Evolutionary conservation across 2,888 invertebrate genomes (phyloP).

Genomic region (Aromia moschata): DNA sequence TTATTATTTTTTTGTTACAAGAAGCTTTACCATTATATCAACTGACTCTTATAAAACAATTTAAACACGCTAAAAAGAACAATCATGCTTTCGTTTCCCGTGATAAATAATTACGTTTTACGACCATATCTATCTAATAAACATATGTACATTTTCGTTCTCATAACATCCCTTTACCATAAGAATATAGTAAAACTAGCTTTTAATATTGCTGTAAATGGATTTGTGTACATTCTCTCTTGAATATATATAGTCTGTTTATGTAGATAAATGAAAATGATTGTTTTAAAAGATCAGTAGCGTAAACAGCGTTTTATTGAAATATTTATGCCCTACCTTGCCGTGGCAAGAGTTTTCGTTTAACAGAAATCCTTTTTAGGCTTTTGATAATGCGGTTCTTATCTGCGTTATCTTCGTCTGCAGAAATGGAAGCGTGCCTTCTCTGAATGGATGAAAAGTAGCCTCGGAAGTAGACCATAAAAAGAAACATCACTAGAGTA

Average conservation of each 20-base stretch:
- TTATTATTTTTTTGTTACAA: too few species aligned
- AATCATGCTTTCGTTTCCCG: too few species aligned
- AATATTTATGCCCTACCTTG: constrained; percentile 9
- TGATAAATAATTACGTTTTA: too few species aligned
- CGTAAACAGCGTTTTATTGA: constrained; percentile 9
- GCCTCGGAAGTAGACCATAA: constrained; percentile 16
- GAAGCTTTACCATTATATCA: too few species aligned
- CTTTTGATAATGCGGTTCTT: constrained; percentile 10
- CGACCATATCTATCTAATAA: too few species aligned
- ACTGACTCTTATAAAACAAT: too few species aligned
- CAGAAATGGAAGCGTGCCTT: constrained; percentile 7
- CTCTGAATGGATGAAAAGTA: constrained; percentile 19
- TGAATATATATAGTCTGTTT: background rate
- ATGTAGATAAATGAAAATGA: constrained; percentile 4
- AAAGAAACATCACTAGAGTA: constrained; percentile 19
- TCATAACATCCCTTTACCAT: too few species aligned
- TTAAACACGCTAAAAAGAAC: too few species aligned
- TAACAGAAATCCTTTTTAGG: constrained; percentile 8
- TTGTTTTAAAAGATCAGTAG: constrained; percentile 10
- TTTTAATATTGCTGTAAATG: background rate
- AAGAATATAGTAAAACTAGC: background rate
- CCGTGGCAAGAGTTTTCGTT: constrained; percentile 3
- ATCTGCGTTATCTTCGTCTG: constrained; percentile 17
- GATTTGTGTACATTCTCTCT: background rate
- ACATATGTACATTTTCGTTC: too few species aligned